Evolutionary conservation across 1,140 invertebrate genomes (phyloP), one percentile per base, ranked within the genome.

Genomic region (Physella acuta): DNA sequence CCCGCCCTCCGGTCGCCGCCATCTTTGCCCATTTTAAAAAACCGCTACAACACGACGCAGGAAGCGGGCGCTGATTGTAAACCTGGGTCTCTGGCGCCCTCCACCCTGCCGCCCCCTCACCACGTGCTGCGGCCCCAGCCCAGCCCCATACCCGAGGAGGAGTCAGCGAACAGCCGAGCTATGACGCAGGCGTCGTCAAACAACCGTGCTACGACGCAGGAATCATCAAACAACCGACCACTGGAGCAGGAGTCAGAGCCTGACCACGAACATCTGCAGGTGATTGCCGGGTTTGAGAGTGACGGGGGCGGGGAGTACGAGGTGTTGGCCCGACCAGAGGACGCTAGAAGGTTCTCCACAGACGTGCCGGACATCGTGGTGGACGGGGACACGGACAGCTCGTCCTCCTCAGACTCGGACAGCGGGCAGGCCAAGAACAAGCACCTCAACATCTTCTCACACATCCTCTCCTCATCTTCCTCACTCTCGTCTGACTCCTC

Each of bases 251-350:
- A 26, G 34, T 26, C n/a, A n/a, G n/a, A n/a, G n/a, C n/a, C n/a
- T n/a, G n/a, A 39, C 28, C 31, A 55, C 1, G 31, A 52, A 33
- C n/a, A 65, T 24, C 11, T 65, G 11, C 49, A 52, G 58, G 39
- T 70, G 0, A 51, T 70, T 8, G 71, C 62, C 1, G 71, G 53
- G 30, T 73, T 66, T 37, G 71, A 73, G 51, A 73, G 71, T 60
- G 71, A 73, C 31, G 71, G 62, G 1, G 71, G 71, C 17, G 63
- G 71, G 16, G 61, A 73, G 61, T 73, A 73, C 55, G 71, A 73
- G 24, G 63, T 73, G n/a, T 51, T 73, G 16, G 55, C 71, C 24
- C 68, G 53, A 17, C 52, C 71, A 17, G n/a, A 62, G 28, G 66
- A 60, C 30, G 66, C 36, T 0, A 26, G 56, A 60, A 28, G 66